Conservation (phyloP, 1,140 invertebrate genomes). For the Riptortus pedestris region DNA sequence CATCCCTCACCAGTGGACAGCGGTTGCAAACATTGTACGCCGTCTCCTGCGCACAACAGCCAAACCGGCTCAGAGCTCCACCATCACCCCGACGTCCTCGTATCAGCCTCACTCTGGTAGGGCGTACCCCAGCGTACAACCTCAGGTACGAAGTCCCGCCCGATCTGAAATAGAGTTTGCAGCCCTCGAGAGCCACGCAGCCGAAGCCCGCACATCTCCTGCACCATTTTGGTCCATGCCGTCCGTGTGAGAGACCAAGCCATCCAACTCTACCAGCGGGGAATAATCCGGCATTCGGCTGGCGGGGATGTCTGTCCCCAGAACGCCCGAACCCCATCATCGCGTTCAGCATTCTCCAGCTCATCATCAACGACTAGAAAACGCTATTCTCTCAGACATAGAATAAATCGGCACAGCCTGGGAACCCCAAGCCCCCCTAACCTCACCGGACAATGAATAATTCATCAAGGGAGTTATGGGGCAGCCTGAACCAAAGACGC, state of each 20-base stretch:
- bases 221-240: neutral
- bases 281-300: slow-evolving; percentile 44
- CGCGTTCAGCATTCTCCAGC: neutral
- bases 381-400: neutral
- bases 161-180: neutral
- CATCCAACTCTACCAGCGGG: neutral
- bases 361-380: neutral
- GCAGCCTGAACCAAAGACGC: slow-evolving; percentile 25
- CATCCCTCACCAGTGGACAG: neutral
- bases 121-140: neutral
- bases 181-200: neutral
- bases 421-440: slow-evolving; percentile 25
- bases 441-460: slow-evolving; percentile 22
- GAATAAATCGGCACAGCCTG: neutral
- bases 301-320: slow-evolving; percentile 51
- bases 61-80: neutral
- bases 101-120: neutral
- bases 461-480: slow-evolving; percentile 16
- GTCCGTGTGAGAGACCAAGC: neutral
- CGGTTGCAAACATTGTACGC: neutral
- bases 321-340: neutral
- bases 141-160: neutral
- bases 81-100: neutral
- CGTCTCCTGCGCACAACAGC: neutral
- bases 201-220: neutral